Percentiles rank a stretch among this genome's conserved stretches.
Conservation (phyloP, 2,113 vertebrate genomes). For the Cygnus atratus region DNA sequence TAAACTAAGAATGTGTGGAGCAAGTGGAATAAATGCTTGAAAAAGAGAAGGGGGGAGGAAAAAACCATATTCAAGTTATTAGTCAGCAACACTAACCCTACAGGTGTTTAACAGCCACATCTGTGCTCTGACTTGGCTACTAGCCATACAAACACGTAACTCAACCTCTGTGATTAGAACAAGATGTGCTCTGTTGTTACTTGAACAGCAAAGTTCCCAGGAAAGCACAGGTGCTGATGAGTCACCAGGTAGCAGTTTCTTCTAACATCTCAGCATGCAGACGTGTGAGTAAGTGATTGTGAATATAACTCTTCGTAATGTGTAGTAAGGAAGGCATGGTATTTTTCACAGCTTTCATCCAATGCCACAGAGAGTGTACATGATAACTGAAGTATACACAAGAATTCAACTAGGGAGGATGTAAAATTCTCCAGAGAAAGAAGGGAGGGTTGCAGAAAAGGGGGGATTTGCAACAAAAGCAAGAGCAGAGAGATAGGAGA, state of each 20-base stretch:
- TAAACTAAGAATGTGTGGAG: conserved; percentile 70
- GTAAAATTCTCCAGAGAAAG: not conserved
- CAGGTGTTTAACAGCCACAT: not conserved
- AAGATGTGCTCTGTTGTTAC: not conserved
- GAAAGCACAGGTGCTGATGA: conserved; percentile 33
- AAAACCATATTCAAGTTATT: not conserved
- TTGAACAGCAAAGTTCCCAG: conserved; percentile 18
- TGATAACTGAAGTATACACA: not conserved
- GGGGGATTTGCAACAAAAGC: not conserved
- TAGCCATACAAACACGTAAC: not conserved
- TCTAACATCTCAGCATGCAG: not conserved
- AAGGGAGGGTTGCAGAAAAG: not conserved
- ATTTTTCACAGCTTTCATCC: not conserved
- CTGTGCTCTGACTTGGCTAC: not conserved
- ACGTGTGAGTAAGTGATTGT: not conserved
- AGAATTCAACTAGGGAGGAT: not conserved
- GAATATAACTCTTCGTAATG: not conserved
- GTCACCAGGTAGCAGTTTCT: conserved; percentile 21
- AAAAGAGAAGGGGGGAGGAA: not conserved
- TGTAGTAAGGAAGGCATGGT: not conserved
- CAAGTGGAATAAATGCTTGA: conserved; percentile 71
- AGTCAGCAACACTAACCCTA: not conserved
- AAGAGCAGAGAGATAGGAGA: not conserved
- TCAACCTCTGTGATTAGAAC: conserved; percentile 2
- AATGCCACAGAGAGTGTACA: not conserved